Evolutionary conservation across 2,797 vertebrate species (phyloP).

Genomic region (Capromys pilorides): DNA sequence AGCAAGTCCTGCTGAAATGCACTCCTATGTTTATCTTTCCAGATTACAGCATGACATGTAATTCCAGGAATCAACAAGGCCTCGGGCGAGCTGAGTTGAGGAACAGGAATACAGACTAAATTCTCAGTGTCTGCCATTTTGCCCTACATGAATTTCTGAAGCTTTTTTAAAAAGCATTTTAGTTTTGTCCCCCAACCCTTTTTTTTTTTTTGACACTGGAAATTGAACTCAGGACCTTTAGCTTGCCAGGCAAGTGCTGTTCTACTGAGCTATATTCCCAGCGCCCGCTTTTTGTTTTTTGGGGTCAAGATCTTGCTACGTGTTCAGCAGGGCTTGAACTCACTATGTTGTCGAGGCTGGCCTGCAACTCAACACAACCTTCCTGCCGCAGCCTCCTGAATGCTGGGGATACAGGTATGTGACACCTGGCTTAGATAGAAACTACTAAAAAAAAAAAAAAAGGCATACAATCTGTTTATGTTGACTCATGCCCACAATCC

Average conservation of each 20-base stretch:
- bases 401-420: not conserved
- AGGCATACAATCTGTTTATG: not conserved
- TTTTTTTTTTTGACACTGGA: too few species aligned
- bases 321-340: not conserved
- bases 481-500: not conserved
- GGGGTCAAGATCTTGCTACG: not conserved
- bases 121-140: not conserved
- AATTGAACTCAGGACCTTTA: too few species aligned
- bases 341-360: not conserved
- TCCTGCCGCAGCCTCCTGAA: not conserved
- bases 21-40: conserved; percentile 2
- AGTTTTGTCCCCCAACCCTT: not conserved
- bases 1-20: not conserved
- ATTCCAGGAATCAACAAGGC: not conserved
- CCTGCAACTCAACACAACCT: not conserved
- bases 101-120: not conserved
- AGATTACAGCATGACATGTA: not conserved
- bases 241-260: too few species aligned
- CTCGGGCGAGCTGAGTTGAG: not conserved
- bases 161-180: not conserved
- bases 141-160: not conserved
- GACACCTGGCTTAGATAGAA: not conserved
- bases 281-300: not conserved
- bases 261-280: too few species aligned
- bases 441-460: too few species aligned